These are phyloP conservation scores for Ptychobarbus kaznakovi DNA, from an alignment of 2,797 vertebrate species.

Conservation along the genomic window DNA sequence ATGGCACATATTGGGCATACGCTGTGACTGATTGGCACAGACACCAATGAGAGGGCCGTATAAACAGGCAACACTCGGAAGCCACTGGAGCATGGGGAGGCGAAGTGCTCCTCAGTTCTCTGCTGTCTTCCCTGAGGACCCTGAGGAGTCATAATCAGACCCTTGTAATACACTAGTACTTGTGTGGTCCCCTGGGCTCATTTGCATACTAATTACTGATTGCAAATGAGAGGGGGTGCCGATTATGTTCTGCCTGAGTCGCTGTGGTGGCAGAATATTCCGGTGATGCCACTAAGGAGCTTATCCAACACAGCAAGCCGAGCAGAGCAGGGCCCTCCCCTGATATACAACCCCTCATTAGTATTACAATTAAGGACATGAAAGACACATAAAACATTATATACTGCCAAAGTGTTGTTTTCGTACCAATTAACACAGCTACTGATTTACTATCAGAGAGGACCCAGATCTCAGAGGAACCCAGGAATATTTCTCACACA, in stretches of 20 bases:
- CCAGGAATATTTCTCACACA: constrained; percentile 42
- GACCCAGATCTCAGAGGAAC: constrained; percentile 83
- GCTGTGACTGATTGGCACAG: constrained; percentile 42
- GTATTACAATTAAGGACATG: constrained; percentile 98
- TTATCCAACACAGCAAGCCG: constrained; percentile 80
- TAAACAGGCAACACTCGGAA: constrained; percentile 47
- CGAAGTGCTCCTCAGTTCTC: constrained; percentile 61
- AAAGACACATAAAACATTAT: constrained; percentile 99
- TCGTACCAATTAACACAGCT: constrained; percentile 98
- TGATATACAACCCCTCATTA: constrained; percentile 95
- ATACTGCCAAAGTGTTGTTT: constrained; percentile 99
- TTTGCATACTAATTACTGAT: constrained; percentile 99
- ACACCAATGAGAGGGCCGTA: constrained; percentile 44
- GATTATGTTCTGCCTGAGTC: constrained; percentile 67
- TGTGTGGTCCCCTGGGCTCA: constrained; percentile 99
- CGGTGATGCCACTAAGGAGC: constrained; percentile 98
- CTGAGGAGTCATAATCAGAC: constrained; percentile 97
- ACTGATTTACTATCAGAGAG: constrained; percentile 94
- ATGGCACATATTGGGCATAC: constrained; percentile 42
- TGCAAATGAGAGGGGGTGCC: constrained; percentile 91
- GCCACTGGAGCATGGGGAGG: constrained; percentile 52
- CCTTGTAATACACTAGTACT: constrained; percentile 99
- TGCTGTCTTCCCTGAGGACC: constrained; percentile 62
- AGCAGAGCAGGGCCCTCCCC: constrained; percentile 72
- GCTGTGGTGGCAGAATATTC: constrained; percentile 78